Conservation (phyloP, 2,888 invertebrate species). For the Caenorhabditis doughertyi region DNA sequence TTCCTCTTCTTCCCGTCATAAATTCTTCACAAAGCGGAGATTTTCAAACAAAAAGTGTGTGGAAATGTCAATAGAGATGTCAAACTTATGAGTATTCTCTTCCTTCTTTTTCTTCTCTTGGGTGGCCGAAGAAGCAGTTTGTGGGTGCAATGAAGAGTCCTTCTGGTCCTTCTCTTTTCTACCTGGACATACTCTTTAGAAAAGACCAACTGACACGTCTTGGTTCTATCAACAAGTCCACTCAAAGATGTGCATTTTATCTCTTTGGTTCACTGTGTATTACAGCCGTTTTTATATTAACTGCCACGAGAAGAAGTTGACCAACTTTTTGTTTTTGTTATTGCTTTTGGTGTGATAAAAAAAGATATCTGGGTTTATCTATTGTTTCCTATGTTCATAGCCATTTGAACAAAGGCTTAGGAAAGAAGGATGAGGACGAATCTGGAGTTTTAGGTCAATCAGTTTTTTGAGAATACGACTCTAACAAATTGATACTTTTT, state of each 20-base stretch:
- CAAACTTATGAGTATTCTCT: constrained; percentile 44
- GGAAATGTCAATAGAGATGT: constrained; percentile 54
- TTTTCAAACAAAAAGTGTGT: constrained; percentile 45
- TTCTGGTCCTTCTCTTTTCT: not conserved
- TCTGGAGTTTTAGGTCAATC: too few relatives aligned
- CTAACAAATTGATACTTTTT: too few relatives aligned
- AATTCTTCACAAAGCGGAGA: constrained; percentile 23
- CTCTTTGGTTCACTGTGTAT: not conserved
- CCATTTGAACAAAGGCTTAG: too few relatives aligned
- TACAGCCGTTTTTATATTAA: constrained; percentile 44
- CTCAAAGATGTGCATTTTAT: not conserved
- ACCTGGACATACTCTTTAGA: constrained; percentile 70
- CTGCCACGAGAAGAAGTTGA: not conserved
- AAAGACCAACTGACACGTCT: constrained; percentile 40
- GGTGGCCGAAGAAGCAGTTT: constrained; percentile 23
- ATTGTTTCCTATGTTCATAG: too few relatives aligned
- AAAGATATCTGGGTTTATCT: not conserved
- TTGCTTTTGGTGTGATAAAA: constrained; percentile 7
- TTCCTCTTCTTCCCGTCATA: constrained; percentile 18
- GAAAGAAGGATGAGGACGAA: too few relatives aligned
- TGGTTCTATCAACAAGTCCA: constrained; percentile 21
- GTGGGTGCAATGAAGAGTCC: constrained; percentile 23
- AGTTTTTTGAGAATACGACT: too few relatives aligned
- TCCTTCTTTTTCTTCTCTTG: not conserved
- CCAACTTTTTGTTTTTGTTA: constrained; percentile 17